Evolutionary conservation across 2,888 invertebrate species (phyloP), one percentile per base, ranked within the genome.

Genomic region (Ormia ochracea): DNA sequence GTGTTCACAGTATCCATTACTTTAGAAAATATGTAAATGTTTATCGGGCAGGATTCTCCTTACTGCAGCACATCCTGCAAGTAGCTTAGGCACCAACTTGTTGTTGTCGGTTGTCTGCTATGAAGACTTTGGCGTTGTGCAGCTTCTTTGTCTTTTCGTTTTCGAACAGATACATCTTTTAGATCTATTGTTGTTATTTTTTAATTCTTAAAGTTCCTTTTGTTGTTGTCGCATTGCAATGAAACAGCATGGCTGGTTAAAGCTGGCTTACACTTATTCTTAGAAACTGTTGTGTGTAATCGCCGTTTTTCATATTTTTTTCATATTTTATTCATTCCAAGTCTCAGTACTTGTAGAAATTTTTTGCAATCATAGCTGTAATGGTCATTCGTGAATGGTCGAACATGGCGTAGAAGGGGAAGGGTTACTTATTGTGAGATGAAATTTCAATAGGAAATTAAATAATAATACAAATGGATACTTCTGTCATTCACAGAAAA

Each of bases 251-350:
- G 36, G 48, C 28, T 70, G 31, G 56, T 54, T 28, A 56, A 45
- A 65, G 19, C 52, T 28, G 21, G 36, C 28, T 28, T 38, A 14
- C 17, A 36, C 17, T 58, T 28, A 48, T 61, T 4, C 48, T 58
- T 38, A 21, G 5, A 28, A 31, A 58, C 33, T 50, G 17, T 21
- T 66, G 28, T 43, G 26, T 17, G 33, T 56, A 50, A 48, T 43
- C 12, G 61, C 12, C 73, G 74, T 28, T 69, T 74, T 78, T 69
- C 63, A 43, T 68, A 61, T 56, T n/a, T n/a, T n/a, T 41, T 54
- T 69, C 21, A 19, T 19, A 17, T 38, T 45, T 73, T n/a, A n/a
- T n/a, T 41, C 36, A 43, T 59, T 23, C 9, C 59, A 10, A 6
- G 7, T 14, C 23, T 58, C 36, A 65, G 2, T 10, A 31, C 50